Evolutionary conservation across 2,888 invertebrate species (phyloP).

Genomic region (Resseliella maxima): DNA sequence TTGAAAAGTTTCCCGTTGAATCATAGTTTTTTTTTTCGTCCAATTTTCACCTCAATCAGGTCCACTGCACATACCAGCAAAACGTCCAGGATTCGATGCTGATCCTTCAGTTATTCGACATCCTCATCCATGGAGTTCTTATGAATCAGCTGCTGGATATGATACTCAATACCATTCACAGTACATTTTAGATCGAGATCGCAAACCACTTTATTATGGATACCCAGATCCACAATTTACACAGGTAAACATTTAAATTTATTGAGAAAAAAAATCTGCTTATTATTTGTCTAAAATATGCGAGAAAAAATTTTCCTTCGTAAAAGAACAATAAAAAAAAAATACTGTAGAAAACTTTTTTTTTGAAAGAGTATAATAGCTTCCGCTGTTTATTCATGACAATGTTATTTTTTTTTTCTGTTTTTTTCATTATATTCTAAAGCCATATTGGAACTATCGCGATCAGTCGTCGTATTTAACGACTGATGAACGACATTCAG

Average conservation of each 20-base stretch:
- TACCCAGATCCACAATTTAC: slow-evolving; percentile 68
- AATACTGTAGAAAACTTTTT: too few species aligned
- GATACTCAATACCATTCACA: slow-evolving; percentile 66
- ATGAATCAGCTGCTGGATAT: slow-evolving; percentile 64
- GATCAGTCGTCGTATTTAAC: slow-evolving; percentile 64
- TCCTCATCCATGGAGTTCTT: slow-evolving; percentile 67
- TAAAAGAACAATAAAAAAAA: too few species aligned
- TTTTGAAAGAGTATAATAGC: neutral
- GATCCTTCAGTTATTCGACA: slow-evolving; percentile 68
- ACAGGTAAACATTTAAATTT: slow-evolving; percentile 63
- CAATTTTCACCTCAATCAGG: slow-evolving; percentile 67
- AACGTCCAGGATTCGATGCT: slow-evolving; percentile 74
- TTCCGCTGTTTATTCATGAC: neutral
- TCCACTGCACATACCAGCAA: slow-evolving; percentile 89
- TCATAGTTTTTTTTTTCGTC: slow-evolving; percentile 55
- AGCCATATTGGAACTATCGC: slow-evolving; percentile 67
- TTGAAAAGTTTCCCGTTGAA: neutral
- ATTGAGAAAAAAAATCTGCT: too few species aligned
- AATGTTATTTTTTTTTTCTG: neutral
- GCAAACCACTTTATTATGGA: slow-evolving; percentile 66
- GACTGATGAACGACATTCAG: slow-evolving; percentile 66
- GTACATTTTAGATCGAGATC: slow-evolving; percentile 68
- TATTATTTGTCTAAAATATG: too few species aligned
- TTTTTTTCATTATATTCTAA: slow-evolving; percentile 56
- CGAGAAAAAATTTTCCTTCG: too few species aligned